Percentiles rank a stretch among this genome's conserved stretches.
phyloP scores from a whole-genome alignment of 2,797 vertebrate genomes.

The Parotocinclus haroldoi region DNA sequence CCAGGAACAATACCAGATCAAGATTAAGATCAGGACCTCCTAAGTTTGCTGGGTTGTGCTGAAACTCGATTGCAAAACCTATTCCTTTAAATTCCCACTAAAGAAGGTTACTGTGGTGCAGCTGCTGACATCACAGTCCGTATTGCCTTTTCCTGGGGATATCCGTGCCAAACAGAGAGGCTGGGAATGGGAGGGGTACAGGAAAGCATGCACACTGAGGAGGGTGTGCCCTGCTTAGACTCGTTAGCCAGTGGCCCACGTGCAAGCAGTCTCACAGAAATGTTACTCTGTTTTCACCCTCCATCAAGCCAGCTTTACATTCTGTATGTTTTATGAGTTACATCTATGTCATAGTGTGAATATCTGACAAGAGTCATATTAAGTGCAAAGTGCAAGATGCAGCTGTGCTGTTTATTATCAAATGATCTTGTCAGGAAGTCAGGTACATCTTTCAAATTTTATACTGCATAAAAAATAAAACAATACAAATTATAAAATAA shows the following conservation, averaged over 20 bases:
- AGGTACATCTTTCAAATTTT: too few relatives aligned
- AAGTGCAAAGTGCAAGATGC: too few relatives aligned
- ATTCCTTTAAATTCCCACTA: constrained; percentile 33
- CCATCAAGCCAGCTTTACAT: too few relatives aligned
- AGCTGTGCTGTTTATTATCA: too few relatives aligned
- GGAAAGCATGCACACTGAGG: constrained; percentile 45
- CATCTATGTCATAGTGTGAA: too few relatives aligned
- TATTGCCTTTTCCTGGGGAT: constrained; percentile 56
- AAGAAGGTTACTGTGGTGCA: constrained; percentile 43
- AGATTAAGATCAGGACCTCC: constrained; percentile 27
- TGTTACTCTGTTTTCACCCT: too few relatives aligned
- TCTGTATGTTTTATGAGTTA: too few relatives aligned
- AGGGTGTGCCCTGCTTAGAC: constrained; percentile 32
- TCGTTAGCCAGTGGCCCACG: constrained; percentile 18
- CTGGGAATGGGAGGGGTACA: constrained; percentile 49
- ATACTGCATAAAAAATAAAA: too few relatives aligned
- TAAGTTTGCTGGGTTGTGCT: constrained; percentile 8
- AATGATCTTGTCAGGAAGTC: too few relatives aligned
- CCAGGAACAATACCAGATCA: constrained; percentile 1
- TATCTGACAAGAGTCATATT: too few relatives aligned
- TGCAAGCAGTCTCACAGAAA: background rate
- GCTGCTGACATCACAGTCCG: constrained; percentile 48
- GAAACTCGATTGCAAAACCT: background rate
- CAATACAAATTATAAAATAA: too few relatives aligned
- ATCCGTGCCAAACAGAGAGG: constrained; percentile 54